Conservation (phyloP, 1,140 invertebrate species). For the Sycobia sp. region DNA sequence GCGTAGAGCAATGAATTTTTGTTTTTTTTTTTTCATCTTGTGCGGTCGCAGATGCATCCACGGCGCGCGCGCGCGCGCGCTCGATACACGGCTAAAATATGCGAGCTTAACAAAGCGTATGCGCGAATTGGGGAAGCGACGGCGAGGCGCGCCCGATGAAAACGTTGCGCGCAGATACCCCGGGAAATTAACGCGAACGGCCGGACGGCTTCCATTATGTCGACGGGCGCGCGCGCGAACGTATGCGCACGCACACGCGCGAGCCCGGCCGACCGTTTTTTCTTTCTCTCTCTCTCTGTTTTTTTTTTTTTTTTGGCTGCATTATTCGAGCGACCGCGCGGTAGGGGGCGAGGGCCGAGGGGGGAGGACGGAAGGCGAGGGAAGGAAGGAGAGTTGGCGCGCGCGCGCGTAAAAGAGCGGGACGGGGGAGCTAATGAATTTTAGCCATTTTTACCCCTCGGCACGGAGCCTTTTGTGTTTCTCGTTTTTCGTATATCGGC, state of each 20-base stretch:
- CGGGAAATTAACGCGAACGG: constrained; percentile 33
- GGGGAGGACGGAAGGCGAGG: too few species aligned
- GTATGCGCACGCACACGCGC: too few species aligned
- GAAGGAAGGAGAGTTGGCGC: background rate
- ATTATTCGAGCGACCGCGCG: too few species aligned
- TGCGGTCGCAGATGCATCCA: constrained; percentile 22
- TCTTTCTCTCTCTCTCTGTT: too few species aligned
- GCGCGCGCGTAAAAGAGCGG: constrained; percentile 6
- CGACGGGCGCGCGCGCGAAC: too few species aligned
- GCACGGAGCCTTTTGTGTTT: background rate
- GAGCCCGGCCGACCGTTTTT: background rate
- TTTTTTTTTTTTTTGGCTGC: too few species aligned
- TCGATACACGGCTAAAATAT: constrained; percentile 33
- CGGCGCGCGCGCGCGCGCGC: background rate
- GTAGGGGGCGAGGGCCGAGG: background rate
- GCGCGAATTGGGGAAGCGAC: constrained; percentile 19
- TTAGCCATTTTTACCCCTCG: background rate
- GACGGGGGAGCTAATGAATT: constrained; percentile 27
- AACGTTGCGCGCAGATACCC: constrained; percentile 30
- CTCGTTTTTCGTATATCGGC: background rate
- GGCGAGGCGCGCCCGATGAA: constrained; percentile 1
- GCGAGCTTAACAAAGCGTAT: constrained; percentile 34
- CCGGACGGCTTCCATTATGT: constrained; percentile 32
- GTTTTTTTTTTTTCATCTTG: constrained; percentile 18
- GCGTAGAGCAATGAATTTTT: constrained; percentile 28